Base-by-base conservation (phyloP, 2,888 invertebrate genomes). In the Cotesia congregata region DNA sequence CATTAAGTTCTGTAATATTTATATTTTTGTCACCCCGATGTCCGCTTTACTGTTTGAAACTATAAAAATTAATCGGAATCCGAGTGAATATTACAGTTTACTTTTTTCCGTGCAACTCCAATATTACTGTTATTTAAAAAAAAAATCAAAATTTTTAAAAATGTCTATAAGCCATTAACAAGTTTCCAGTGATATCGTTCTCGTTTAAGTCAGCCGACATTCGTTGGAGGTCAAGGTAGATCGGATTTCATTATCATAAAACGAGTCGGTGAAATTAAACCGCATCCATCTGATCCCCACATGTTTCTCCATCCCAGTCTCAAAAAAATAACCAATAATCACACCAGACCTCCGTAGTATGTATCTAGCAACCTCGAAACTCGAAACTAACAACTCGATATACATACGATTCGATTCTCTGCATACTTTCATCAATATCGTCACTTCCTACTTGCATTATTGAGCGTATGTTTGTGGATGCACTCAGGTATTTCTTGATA, bases 131-230 rank as follows among this genome's bases (percentile, higher is more conserved):
- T 3, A 30, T 3, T 30, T 30, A 0, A 3, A 2, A 3, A 50
- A 50, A 38, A 30, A 65, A 65, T 65, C 9, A 30, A 30, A 65
- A 65, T 30, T 30, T 7, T 30, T 38, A 65, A 65, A 30, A 30
- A 65, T 30, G 12, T 12, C 5, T n/a, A 12, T 12, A 40, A 12
- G 61, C n/a, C 61, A 75, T 69, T 69, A 41, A 75, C 30, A 75
- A 75, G 50, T 64, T 61, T 75, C 74, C 68, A 69, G 69, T 75
- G 64, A 38, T 69, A 64, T 65, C 65, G 65, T 65, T 65, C 65
- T 20, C 65, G 65, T 65, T 65, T 65, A 30, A 65, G 65, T 65
- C 65, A 65, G 65, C 65, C 65, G 30, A 30, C 38, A 50, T 65
- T 65, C 9, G 30, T 38, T 65, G 12, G 65, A 65, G 65, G 65